Conservation (phyloP, 2,888 invertebrate species). For the Lasioglossum oenotherae region DNA sequence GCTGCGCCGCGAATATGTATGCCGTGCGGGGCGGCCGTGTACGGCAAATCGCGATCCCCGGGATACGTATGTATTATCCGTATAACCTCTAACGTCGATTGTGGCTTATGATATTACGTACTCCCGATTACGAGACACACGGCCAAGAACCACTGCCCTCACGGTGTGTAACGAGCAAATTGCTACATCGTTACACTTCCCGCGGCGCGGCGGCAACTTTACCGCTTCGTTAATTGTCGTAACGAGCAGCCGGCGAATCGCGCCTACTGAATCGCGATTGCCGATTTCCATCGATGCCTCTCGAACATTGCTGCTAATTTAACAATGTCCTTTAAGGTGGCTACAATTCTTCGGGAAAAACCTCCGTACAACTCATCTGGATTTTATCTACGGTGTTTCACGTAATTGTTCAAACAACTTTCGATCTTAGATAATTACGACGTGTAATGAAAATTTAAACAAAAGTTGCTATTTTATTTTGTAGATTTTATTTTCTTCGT, state of each 20-base stretch:
- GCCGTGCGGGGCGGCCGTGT: constrained; percentile 66
- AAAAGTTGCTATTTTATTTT: too few species aligned
- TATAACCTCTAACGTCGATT: constrained; percentile 71
- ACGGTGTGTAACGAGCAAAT: constrained; percentile 66
- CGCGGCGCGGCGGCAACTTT: constrained; percentile 39
- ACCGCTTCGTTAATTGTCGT: constrained; percentile 58
- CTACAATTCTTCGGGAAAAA: background rate
- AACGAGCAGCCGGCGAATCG: constrained; percentile 16
- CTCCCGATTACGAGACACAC: constrained; percentile 59
- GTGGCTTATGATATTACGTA: constrained; percentile 70
- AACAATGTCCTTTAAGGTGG: background rate
- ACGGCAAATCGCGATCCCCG: constrained; percentile 73
- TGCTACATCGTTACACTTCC: constrained; percentile 68
- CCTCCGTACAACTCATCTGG: background rate
- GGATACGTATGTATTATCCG: constrained; percentile 69
- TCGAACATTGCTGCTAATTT: background rate
- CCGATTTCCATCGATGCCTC: constrained; percentile 21
- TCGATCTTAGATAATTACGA: too few species aligned
- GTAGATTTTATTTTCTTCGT: too few species aligned
- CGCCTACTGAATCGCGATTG: constrained; percentile 5
- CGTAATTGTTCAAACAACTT: background rate
- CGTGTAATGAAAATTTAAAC: too few species aligned
- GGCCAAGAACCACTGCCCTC: background rate
- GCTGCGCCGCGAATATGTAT: constrained; percentile 70
- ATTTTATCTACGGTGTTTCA: background rate